phyloP scores from a whole-genome alignment of 2,888 invertebrate genomes.

The Dasysyrphus tricinctus region DNA sequence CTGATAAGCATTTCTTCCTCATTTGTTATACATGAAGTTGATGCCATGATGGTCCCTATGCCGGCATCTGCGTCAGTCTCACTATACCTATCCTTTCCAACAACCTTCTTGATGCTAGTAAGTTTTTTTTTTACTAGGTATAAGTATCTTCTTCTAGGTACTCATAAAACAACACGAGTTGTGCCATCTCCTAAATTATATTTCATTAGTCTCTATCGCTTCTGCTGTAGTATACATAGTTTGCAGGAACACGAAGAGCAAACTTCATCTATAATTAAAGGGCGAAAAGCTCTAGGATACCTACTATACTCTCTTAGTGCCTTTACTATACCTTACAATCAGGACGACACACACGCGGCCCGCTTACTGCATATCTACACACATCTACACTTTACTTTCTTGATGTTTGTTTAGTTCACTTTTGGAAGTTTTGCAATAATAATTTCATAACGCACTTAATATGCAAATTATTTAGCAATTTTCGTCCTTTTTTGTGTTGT shows the following conservation, averaged over 20 bases:
- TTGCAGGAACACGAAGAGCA: conserved; percentile 40
- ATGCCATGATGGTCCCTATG: background rate
- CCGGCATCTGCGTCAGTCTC: background rate
- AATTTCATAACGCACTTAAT: conserved; percentile 73
- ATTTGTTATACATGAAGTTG: conserved; percentile 31
- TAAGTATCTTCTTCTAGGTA: background rate
- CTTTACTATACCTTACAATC: background rate
- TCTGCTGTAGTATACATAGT: conserved; percentile 24
- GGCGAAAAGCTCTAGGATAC: conserved; percentile 10
- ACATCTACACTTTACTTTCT: conserved; percentile 30
- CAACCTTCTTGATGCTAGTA: background rate
- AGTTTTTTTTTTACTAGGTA: background rate
- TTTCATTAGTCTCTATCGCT: conserved; percentile 53
- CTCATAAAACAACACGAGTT: conserved; percentile 17
- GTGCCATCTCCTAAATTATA: conserved; percentile 17
- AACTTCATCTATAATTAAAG: conserved; percentile 64
- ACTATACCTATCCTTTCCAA: background rate
- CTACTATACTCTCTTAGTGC: background rate
- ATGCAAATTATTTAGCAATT: conserved; percentile 70
- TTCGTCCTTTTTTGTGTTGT: conserved; percentile 10
- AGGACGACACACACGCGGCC: background rate
- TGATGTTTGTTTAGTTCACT: conserved; percentile 66
- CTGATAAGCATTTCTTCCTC: conserved; percentile 14
- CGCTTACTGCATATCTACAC: background rate
- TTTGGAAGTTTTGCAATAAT: conserved; percentile 66